Evolutionary conservation across 2,113 vertebrate genomes (phyloP).

Genomic region (Protobothrops flavoviridis): DNA sequence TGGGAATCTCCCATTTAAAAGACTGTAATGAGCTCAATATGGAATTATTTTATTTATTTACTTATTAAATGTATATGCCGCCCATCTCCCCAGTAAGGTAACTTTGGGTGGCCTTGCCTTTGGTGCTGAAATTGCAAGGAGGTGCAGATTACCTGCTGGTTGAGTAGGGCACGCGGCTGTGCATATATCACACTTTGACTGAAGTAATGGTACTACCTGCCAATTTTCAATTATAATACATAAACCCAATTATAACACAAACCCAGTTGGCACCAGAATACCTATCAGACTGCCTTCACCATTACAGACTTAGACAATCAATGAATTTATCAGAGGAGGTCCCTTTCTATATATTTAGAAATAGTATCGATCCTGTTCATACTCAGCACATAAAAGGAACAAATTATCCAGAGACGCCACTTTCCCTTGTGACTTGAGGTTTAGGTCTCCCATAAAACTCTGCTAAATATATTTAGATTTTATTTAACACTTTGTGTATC

Average conservation of each 20-base stretch:
- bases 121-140: not conserved
- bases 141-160: not conserved
- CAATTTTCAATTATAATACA: not conserved
- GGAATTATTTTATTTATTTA: not conserved
- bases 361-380: not conserved
- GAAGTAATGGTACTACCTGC: not conserved
- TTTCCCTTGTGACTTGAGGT: not conserved
- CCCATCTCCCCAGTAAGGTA: not conserved
- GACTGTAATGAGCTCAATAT: not conserved
- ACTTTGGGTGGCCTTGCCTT: not conserved
- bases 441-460: not conserved
- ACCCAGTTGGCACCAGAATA: not conserved
- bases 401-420: not conserved
- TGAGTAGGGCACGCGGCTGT: not conserved
- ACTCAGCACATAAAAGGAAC: not conserved
- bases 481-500: not conserved
- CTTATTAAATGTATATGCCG: not conserved
- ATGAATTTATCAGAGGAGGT: not conserved
- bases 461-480: not conserved
- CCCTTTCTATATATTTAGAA: not conserved
- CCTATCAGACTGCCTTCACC: not conserved
- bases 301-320: not conserved
- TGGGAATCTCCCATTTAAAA: not conserved
- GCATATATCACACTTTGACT: not conserved
- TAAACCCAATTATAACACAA: not conserved